Percentiles rank a stretch among this genome's conserved stretches.
Conservation (phyloP, 2,797 vertebrate species). For the Parauchenoglanis ngamensis region DNA sequence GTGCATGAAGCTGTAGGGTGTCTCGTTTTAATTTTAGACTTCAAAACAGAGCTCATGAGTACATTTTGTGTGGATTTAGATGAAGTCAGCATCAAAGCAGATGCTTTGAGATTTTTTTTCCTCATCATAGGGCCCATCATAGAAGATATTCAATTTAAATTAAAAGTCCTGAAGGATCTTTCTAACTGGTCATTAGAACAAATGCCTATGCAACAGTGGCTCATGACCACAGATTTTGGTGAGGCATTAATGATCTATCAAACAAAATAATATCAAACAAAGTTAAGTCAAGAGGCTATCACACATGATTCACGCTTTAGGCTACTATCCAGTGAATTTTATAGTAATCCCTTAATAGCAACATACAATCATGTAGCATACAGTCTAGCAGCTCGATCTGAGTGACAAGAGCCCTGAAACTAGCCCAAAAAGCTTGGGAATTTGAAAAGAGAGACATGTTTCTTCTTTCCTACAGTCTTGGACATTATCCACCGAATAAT, state of each 20-base stretch:
- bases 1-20: background rate
- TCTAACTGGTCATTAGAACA: background rate
- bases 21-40: background rate
- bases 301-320: background rate
- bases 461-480: background rate
- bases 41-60: background rate
- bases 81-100: background rate
- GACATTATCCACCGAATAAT: background rate
- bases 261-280: background rate
- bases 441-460: background rate
- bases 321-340: background rate
- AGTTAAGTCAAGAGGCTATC: background rate
- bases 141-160: background rate
- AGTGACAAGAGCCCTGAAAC: background rate
- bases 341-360: background rate
- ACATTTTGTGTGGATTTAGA: background rate
- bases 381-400: background rate
- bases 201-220: background rate
- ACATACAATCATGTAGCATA: background rate
- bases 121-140: background rate
- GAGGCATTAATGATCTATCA: background rate
- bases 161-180: background rate
- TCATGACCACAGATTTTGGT: background rate
- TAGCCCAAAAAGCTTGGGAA: background rate
- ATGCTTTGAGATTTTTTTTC: background rate